Evolutionary conservation across 2,797 vertebrate genomes (phyloP).

Genomic region (Mastacembelus armatus): DNA sequence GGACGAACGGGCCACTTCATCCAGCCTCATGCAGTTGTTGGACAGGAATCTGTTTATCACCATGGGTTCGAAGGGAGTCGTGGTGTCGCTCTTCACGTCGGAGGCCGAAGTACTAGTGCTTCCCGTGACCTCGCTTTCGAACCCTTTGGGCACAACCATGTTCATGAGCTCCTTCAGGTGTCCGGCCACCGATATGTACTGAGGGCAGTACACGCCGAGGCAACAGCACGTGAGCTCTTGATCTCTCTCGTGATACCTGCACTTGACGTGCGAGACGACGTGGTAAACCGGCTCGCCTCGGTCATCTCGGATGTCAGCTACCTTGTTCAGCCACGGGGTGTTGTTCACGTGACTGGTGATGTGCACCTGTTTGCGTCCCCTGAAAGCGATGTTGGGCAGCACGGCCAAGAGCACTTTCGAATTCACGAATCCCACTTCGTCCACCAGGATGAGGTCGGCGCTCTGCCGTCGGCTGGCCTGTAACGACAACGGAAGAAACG

Average conservation of each 20-base stretch:
- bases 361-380: constrained; percentile 18
- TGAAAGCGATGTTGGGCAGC: constrained; percentile 13
- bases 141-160: background rate
- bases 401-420: constrained; percentile 27
- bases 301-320: background rate
- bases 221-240: constrained; percentile 3
- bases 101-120: background rate
- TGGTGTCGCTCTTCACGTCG: background rate
- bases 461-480: constrained; percentile 32
- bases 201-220: constrained; percentile 9
- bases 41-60: constrained; percentile 18
- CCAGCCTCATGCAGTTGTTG: background rate
- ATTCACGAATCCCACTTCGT: constrained; percentile 33
- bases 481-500: background rate
- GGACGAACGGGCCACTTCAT: accelerated
- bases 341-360: constrained; percentile 33
- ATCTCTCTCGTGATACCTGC: background rate
- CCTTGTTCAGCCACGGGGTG: constrained; percentile 16
- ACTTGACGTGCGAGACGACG: constrained; percentile 28
- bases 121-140: constrained; percentile 23
- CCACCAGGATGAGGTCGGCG: background rate
- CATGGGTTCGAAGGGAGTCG: background rate
- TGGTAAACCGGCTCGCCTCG: constrained; percentile 5
- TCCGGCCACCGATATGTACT: constrained; percentile 12
- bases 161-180: constrained; percentile 25